Base-by-base conservation (phyloP, 2,888 invertebrate genomes). In the Resseliella maxima region DNA sequence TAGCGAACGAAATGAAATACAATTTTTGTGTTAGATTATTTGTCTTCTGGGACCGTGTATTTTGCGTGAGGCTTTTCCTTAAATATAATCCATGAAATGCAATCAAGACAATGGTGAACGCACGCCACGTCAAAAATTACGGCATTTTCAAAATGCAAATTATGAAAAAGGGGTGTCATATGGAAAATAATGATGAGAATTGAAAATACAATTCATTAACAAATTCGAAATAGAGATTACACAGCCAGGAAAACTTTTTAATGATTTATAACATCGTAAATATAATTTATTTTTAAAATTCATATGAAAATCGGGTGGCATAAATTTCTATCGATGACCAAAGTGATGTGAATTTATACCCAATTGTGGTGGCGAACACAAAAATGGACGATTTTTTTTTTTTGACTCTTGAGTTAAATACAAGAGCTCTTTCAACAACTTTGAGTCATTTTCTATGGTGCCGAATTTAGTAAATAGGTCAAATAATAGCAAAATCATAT, bases 1-100 rank as follows among this genome's bases (percentile, higher is more conserved):
- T 59, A 59, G n/a, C 59, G 59, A n/a, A 59, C 31, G n/a, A 72
- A 31, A 72, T 72, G 31, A 31, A 72, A 72, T 72, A 72, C 27
- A 27, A 72, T 35, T 27, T 72, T 72, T 12, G 72, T 72, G 31
- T 18, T 27, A n/a, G 72, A 5, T n/a, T 31, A 6, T 31, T 59
- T 59, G n/a, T 59, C 1, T 59, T 15, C 5, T 59, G 6, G n/a
- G 6, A 24, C 12, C 24, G 6, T 24, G 59, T 59, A n/a, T 24
- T n/a, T 3, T 24, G 24, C 46, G 8, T 50, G 41, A 50, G 5
- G 59, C 1, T 24, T 2, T 72, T 72, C 10, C 72, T 72, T 72
- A 72, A 72, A 72, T 72, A n/a, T n/a, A 72, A 31, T 72, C 72
- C 21, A 50, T 50, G 50, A 18, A 59, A 31, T 31, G 31, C 72